Evolutionary conservation across 1,140 invertebrate species (phyloP).

Genomic region (Sesamia nonagrioides): DNA sequence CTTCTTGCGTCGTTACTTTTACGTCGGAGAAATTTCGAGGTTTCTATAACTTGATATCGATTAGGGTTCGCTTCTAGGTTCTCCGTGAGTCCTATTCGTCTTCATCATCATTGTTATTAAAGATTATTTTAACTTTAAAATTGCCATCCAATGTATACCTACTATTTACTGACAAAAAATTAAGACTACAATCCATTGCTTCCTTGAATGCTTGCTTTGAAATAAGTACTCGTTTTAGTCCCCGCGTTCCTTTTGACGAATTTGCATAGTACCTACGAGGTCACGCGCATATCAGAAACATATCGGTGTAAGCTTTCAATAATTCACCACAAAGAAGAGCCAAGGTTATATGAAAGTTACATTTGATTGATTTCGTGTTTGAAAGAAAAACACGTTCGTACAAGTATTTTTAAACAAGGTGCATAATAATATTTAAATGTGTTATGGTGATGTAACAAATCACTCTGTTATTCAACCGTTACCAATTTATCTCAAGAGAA

Average conservation of each 20-base stretch:
- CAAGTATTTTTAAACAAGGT: conserved; percentile 12
- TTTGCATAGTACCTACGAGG: conserved; percentile 3
- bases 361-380: conserved; percentile 41
- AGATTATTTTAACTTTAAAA: too few relatives aligned
- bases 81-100: neutral
- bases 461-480: conserved; percentile 33
- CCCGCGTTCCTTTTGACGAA: neutral
- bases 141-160: too few relatives aligned
- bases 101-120: too few relatives aligned
- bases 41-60: neutral
- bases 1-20: neutral
- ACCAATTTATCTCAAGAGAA: conserved; percentile 55
- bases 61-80: neutral
- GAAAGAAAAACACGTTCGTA: neutral
- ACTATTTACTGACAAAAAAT: too few relatives aligned
- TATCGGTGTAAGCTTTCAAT: conserved; percentile 12
- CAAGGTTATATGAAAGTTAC: conserved; percentile 44
- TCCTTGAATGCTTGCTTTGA: too few relatives aligned
- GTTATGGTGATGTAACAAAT: conserved; percentile 18
- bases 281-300: conserved; percentile 9
- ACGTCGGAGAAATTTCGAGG: conserved; percentile 25
- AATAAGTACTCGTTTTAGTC: neutral
- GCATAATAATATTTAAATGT: conserved; percentile 3
- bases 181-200: too few relatives aligned
- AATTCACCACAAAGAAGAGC: conserved; percentile 15